phyloP scores from a whole-genome alignment of 1,140 invertebrate species.

The Pectinophora gossypiella region DNA sequence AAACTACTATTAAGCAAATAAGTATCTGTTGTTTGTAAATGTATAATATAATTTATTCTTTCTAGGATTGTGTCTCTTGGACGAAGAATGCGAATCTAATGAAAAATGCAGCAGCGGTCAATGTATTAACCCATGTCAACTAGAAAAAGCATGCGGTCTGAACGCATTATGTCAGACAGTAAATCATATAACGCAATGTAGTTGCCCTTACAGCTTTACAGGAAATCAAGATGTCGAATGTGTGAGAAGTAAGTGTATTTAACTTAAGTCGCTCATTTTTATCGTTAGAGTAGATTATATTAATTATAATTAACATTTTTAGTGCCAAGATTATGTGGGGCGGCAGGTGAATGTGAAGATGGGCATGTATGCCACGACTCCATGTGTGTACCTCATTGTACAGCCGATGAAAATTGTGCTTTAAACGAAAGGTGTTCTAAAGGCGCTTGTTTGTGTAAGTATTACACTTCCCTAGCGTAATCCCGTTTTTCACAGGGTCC shows the following conservation, averaged over 20 bases:
- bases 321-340: slow-evolving; percentile 87
- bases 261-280: not conserved
- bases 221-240: slow-evolving; percentile 91
- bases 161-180: slow-evolving; percentile 89
- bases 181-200: slow-evolving; percentile 87
- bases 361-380: slow-evolving; percentile 85
- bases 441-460: slow-evolving; percentile 87
- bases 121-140: slow-evolving; percentile 89
- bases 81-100: slow-evolving; percentile 85
- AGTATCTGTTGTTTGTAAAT: too few relatives aligned
- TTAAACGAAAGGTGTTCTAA: slow-evolving; percentile 91
- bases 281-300: slow-evolving; percentile 14
- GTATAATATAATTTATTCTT: slow-evolving; percentile 17
- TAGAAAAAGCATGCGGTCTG: slow-evolving; percentile 88
- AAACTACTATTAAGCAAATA: too few relatives aligned
- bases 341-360: slow-evolving; percentile 80
- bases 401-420: slow-evolving; percentile 89
- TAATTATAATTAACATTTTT: slow-evolving; percentile 32
- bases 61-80: slow-evolving; percentile 85
- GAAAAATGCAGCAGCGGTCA: slow-evolving; percentile 90
- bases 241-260: slow-evolving; percentile 82
- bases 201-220: slow-evolving; percentile 89
- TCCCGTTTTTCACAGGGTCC: too few relatives aligned
- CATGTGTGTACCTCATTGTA: slow-evolving; percentile 86
- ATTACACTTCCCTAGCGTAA: too few relatives aligned